A percentile compares a stretch with the other conserved stretches of the same genome.
Conservation (phyloP, 2,797 vertebrate genomes). For the Chiroxiphia lanceolata region DNA sequence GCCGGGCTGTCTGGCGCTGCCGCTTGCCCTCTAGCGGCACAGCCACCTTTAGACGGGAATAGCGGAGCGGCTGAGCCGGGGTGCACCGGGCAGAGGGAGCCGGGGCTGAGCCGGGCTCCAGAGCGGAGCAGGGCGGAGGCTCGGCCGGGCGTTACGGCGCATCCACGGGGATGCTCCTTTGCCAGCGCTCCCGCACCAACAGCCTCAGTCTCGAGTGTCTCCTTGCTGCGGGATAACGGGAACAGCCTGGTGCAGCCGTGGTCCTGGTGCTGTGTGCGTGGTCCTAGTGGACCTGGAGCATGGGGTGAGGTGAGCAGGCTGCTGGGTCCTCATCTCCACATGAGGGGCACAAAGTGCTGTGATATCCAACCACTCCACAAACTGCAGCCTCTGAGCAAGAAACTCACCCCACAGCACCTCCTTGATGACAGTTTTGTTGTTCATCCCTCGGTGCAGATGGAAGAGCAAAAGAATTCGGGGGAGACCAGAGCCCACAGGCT, state of each 20-base stretch:
- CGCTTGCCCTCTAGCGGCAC: conserved; percentile 79
- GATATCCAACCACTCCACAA: rapidly evolving
- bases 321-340: background rate
- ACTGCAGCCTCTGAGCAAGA: background rate
- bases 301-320: rapidly evolving
- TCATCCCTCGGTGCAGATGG: background rate
- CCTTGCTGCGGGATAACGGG: rapidly evolving
- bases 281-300: rapidly evolving
- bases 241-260: rapidly evolving
- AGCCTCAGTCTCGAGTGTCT: background rate
- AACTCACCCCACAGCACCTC: rapidly evolving
- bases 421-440: rapidly evolving
- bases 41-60: background rate
- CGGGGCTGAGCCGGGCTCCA: background rate
- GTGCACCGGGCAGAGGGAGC: background rate
- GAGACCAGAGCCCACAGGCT: background rate
- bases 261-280: rapidly evolving
- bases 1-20: conserved; percentile 27
- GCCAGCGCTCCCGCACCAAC: background rate
- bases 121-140: background rate
- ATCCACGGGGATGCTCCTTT: background rate
- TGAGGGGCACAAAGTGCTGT: background rate
- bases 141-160: rapidly evolving
- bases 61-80: background rate
- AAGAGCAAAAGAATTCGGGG: background rate